A percentile compares a stretch with the other conserved stretches of the same genome.
Evolutionary conservation across 2,888 invertebrate species (phyloP).

Genomic region (Lepidonotus clava): DNA sequence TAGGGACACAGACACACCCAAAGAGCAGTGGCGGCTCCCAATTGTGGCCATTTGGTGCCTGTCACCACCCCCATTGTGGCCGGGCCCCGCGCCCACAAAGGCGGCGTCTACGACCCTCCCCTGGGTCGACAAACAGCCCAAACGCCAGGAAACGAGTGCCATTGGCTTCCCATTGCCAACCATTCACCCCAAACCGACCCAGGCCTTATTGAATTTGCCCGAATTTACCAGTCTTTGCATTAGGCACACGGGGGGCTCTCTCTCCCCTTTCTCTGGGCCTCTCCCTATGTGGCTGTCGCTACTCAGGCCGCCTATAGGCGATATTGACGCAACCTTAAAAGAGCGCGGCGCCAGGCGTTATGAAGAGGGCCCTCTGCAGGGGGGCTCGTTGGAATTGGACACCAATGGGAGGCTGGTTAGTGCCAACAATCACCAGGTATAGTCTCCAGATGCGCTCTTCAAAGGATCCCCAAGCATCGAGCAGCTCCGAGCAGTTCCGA

Average conservation of each 20-base stretch:
- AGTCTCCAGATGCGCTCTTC: slow-evolving; percentile 34
- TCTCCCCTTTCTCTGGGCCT: background rate
- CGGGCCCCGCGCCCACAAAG: background rate
- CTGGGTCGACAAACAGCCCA: slow-evolving; percentile 41
- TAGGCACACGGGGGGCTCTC: background rate
- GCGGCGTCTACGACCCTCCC: slow-evolving; percentile 40
- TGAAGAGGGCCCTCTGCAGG: background rate
- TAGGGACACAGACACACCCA: background rate
- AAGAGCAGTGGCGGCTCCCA: background rate
- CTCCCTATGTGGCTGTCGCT: background rate
- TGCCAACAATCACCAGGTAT: slow-evolving; percentile 50
- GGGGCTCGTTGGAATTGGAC: background rate
- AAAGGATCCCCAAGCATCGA: background rate
- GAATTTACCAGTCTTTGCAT: slow-evolving; percentile 54
- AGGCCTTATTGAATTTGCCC: slow-evolving; percentile 51
- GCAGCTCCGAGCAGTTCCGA: background rate
- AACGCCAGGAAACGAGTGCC: slow-evolving; percentile 54
- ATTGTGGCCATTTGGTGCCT: slow-evolving; percentile 52
- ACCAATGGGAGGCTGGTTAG: background rate
- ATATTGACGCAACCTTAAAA: slow-evolving; percentile 48
- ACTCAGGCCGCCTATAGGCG: too few species aligned
- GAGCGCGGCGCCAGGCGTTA: background rate
- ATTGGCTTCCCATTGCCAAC: slow-evolving; percentile 52
- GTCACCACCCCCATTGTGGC: slow-evolving; percentile 44
- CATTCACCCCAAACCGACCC: slow-evolving; percentile 47